Evolutionary conservation across 2,113 vertebrate genomes (phyloP), one percentile per base, ranked within the genome.

Genomic region (Edolisoma coerulescens): DNA sequence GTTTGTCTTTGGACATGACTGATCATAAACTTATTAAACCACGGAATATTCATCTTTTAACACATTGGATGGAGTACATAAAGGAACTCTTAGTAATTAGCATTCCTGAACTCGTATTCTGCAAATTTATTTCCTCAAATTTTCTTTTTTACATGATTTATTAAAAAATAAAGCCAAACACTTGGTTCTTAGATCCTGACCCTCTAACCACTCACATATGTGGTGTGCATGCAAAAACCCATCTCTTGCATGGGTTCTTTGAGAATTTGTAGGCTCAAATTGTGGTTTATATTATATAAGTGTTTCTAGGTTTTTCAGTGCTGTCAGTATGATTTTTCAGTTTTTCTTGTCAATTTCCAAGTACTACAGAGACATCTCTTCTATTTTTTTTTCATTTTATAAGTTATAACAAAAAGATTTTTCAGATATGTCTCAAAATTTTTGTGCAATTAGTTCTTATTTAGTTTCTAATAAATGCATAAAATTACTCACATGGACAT

Each of bases 81-180:
- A 91, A 89, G 93, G 32, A 81, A 64, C 65, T 84, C 81, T 68
- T 42, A 45, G 78, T 17, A 91, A 94, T 92, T 96, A 95, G 50
- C 57, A 95, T 89, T 65, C 49, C 42, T 39, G 65, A 81, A 91
- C 90, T 89, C 26, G 28, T 64, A 54, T 79, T 75, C 69, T 82
- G 96, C 63, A 87, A 89, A 95, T 95, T 92, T 89, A 92, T 95
- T 95, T 95, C 84, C 57, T 87, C 86, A 90, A 87, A 81, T 80
- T 26, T 93, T 61, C n/a, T 45, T 87, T 90, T 83, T 89, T 11
- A 16, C 59, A 63, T 70, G 27, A 81, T 93, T 90, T 92, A 85
- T 85, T 92, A 84, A 95, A 95, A 93, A 92, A 92, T 90, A 84
- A 95, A 95, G 52, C 79, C 73, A 92, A 92, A 94, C 84, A 90